Base-by-base conservation (phyloP, 2,797 vertebrate genomes). In the Hyperoplus lanceolatus region DNA sequence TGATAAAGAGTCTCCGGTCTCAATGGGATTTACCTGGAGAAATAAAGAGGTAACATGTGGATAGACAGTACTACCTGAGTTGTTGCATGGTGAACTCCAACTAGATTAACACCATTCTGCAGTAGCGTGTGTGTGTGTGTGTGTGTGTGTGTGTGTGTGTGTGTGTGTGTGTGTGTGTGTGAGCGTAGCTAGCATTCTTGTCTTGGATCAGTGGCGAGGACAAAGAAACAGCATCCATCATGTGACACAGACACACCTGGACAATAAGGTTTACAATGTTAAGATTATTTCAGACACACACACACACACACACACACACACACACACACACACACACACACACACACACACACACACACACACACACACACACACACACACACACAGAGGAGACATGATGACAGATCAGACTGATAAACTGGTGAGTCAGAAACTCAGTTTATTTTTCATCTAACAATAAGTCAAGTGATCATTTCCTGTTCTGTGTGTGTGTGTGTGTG, bases 151-250 rank as follows among this genome's bases (percentile, higher is more conserved):
- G 72, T 74, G 55, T 85, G 36, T 73, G 45, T 12, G 18, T 16
- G 48, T 51, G 60, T 45, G 63, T 43, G 2, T 39, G 54, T 43
- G 68, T 71, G 54, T 67, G 59, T 62, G 4, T 61, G 59, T n/a
- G 70, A 49, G 72, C 76, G 55, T 85, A 75, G 77, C 83, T 87
- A 72, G 77, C 83, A 93, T 90, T 91, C 91, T 79, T 81, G 84
- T 59, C 66, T 66, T 7, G 90, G 88, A 87, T 92, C 89, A 88
- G 70, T 79, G 84, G 71, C 6, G 14, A 84, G 82, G 82, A 88
- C 81, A 87, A n/a, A 81, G 78, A 81, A 83, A 88, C 84, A 86
- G 57, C 80, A 90, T 91, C 88, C 81, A 88, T 92, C 91, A 90
- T 89, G 84, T 85, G 83, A 82, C 63, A 79, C 36, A 73, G 43